Percentiles rank a stretch among this genome's conserved stretches.
phyloP scores from a whole-genome alignment of 2,888 invertebrate species.

The Ashinkailepas kermadecensis region DNA sequence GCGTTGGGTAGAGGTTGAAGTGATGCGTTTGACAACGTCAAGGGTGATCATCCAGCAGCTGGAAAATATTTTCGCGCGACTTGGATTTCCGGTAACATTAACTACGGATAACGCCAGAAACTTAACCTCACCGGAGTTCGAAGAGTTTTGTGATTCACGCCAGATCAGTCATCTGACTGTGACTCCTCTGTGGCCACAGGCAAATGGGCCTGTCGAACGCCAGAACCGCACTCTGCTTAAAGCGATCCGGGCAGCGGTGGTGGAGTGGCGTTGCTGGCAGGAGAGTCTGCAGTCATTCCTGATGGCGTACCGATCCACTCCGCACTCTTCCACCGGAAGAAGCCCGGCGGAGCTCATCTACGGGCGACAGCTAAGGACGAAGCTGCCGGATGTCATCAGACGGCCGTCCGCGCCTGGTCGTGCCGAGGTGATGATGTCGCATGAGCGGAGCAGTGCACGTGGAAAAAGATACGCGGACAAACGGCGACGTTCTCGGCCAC shows the following conservation, averaged over 20 bases:
- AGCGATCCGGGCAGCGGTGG: background rate
- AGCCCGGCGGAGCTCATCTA: background rate
- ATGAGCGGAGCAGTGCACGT: background rate
- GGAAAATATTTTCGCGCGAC: background rate
- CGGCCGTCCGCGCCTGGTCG: background rate
- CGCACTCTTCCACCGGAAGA: background rate
- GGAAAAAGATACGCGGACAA: background rate
- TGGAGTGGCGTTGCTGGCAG: background rate
- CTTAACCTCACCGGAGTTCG: background rate
- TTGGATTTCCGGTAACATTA: background rate
- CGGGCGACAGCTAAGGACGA: background rate
- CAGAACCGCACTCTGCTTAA: background rate
- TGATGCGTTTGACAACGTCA: background rate
- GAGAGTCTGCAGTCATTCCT: background rate
- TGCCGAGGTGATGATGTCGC: background rate
- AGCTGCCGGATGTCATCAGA: background rate
- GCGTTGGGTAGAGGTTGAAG: background rate
- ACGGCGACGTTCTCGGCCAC: background rate
- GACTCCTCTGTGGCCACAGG: background rate
- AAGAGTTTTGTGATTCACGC: background rate
- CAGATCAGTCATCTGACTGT: background rate
- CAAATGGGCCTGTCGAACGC: background rate
- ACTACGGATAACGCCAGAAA: background rate
- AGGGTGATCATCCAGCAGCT: background rate
- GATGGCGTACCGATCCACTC: background rate